phyloP scores from a whole-genome alignment of 2,888 invertebrate species.

The Brachyptera risi region DNA sequence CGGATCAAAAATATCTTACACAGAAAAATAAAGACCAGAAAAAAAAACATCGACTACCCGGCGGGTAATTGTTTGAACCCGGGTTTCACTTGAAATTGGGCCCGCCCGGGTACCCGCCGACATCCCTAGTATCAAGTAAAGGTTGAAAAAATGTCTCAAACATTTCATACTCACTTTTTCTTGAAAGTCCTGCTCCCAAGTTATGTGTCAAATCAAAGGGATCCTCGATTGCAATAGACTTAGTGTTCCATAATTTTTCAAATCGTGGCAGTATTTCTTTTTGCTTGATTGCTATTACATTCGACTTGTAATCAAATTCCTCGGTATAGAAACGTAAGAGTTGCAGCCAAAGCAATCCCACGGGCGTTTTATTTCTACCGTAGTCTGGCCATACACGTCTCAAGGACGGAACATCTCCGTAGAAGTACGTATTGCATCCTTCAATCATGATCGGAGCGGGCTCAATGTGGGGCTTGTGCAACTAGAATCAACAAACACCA shows the following conservation, averaged over 20 bases:
- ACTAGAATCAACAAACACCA: no score
- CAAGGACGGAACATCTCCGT: slow-evolving; percentile 41
- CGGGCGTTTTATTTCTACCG: slow-evolving; percentile 45
- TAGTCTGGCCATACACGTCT: slow-evolving; percentile 44
- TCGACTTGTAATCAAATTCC: slow-evolving; percentile 47
- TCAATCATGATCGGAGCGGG: slow-evolving; percentile 43
- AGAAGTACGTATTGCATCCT: slow-evolving; percentile 54
- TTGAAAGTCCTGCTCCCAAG: slow-evolving; percentile 51
- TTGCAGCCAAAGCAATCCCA: slow-evolving; percentile 51
- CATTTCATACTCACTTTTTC: slow-evolving; percentile 52
- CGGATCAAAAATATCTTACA: no score
- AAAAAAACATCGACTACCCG: no score
- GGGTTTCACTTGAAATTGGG: no score
- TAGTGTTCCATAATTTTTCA: slow-evolving; percentile 53
- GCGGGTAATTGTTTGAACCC: no score
- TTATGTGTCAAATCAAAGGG: slow-evolving; percentile 57
- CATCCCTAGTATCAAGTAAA: slow-evolving; percentile 2
- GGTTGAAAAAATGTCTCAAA: slow-evolving; percentile 3
- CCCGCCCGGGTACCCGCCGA: no score
- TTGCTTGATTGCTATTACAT: slow-evolving; percentile 50
- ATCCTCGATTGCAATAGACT: slow-evolving; percentile 56
- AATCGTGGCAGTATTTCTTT: slow-evolving; percentile 46
- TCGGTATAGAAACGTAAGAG: slow-evolving; percentile 53
- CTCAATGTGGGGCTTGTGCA: no score
- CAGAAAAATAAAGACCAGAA: no score